Evolutionary conservation across 2,113 vertebrate species (phyloP).

Genomic region (Triplophysa rosa): DNA sequence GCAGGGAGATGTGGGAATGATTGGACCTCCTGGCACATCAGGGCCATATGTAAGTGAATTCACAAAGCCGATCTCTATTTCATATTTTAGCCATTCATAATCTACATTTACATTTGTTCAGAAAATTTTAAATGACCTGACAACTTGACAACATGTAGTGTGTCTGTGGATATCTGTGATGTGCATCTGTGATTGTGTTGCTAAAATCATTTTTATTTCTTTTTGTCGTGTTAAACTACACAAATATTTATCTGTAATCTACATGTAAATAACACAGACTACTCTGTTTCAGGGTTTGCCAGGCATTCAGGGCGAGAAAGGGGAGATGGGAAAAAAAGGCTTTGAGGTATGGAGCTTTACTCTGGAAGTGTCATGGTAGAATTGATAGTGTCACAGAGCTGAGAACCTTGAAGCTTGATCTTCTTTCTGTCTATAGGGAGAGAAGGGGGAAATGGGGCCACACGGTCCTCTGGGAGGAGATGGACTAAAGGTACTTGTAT

Average conservation of each 20-base stretch:
- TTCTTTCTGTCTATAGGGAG: constrained; percentile 65
- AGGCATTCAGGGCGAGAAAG: constrained; percentile 70
- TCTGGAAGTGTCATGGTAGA: not conserved
- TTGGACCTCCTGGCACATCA: constrained; percentile 69
- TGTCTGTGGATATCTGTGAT: too few species aligned
- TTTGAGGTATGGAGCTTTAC: constrained; percentile 65
- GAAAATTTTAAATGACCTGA: too few species aligned
- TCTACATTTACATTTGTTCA: too few species aligned
- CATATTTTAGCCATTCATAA: not conserved
- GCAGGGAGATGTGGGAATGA: constrained; percentile 64
- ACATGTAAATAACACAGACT: not conserved
- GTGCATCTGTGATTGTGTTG: too few species aligned
- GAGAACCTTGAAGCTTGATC: constrained; percentile 11
- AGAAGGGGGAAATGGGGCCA: constrained; percentile 68
- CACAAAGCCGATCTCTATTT: not conserved
- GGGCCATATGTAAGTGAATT: constrained; percentile 72
- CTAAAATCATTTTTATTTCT: too few species aligned
- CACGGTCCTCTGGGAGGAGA: constrained; percentile 71
- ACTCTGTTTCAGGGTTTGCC: constrained; percentile 66
- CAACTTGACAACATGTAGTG: too few species aligned
- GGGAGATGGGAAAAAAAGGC: constrained; percentile 65
- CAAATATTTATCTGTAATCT: not conserved
- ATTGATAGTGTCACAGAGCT: not conserved
- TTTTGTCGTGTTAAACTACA: too few species aligned
- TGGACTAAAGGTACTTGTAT: constrained; percentile 59